Evolutionary conservation across 2,113 vertebrate genomes (phyloP), one percentile per base, ranked within the genome.

Genomic region (Nanger granti): DNA sequence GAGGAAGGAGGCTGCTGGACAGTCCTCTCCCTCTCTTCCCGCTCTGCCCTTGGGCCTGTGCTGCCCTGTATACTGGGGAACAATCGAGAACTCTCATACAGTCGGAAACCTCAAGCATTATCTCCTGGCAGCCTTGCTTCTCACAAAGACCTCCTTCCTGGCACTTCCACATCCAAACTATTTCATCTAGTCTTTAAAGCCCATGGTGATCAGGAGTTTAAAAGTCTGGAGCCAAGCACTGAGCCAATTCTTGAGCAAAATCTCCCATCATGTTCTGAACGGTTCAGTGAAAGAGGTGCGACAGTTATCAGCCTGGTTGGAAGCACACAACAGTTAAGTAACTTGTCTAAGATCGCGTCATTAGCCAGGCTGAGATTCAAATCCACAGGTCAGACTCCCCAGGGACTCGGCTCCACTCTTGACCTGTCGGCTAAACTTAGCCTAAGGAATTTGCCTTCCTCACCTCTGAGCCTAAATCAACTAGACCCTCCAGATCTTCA

Each of bases 1-100:
- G 44, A 31, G 29, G 64, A 47, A 69, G 13, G 57, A 62, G 83
- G 62, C 93, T 11, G 28, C n/a, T 10, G 37, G 29, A 14, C 12
- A 24, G 20, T 47, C 4, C 17, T 17, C n/a, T 9, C 17, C 11
- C 37, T n/a, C 44, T 64, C 80, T 62, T 14, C 52, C 31, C 0
- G 0, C 37, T 26, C 44, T 0, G 11, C 18, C 3, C 37, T 82
- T 28, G 3, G 28, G n/a, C 22, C 52, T 0, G 1, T 28, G 22
- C 44, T 20, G 13, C 12, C 20, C 24, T 10, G 18, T 34, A 20
- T n/a, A 29, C 28, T 22, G 22, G 91, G 14, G 34, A 54, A 55
- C 3, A 5, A 26, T 13, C 3, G 2, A 24, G 7, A 69, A n/a
- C 20, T 54, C 41, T 5, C 18, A 13, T 7, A 10, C 15, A 5